Percentiles rank a stretch among this genome's conserved stretches.
These are phyloP conservation scores for Atethmia centrago DNA, from an alignment of 2,888 invertebrate species.

Conservation along the genomic window DNA sequence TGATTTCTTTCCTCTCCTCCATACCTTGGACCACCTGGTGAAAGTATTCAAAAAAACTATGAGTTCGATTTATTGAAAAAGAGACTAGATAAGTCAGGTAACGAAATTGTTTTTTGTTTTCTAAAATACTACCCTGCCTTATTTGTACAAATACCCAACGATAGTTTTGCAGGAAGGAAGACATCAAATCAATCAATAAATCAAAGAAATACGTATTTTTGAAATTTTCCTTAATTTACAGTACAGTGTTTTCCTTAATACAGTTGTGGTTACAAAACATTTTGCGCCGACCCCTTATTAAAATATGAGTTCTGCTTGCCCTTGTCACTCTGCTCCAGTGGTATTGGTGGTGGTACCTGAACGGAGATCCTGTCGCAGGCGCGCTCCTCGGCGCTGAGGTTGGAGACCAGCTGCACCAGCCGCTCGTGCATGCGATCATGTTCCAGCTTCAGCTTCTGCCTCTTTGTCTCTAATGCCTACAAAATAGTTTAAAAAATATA, in stretches of 20 bases:
- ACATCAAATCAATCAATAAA: background rate
- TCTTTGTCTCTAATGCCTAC: slow-evolving; percentile 83
- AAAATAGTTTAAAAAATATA: slow-evolving; percentile 34
- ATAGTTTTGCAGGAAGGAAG: background rate
- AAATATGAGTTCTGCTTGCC: background rate
- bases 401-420: slow-evolving; percentile 86
- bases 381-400: slow-evolving; percentile 86
- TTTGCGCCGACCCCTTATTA: background rate
- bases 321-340: background rate
- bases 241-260: too few species aligned
- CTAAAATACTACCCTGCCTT: background rate
- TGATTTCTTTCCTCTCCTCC: slow-evolving; percentile 92
- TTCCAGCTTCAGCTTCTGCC: slow-evolving; percentile 86
- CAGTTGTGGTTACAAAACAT: too few species aligned
- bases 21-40: slow-evolving; percentile 90
- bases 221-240: background rate
- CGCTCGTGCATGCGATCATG: slow-evolving; percentile 86
- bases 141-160: background rate
- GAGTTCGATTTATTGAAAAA: background rate
- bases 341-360: slow-evolving; percentile 72
- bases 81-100: background rate
- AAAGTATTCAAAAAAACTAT: background rate
- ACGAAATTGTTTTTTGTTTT: background rate
- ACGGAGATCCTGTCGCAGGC: slow-evolving; percentile 87
- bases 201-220: background rate